Evolutionary conservation across 2,888 invertebrate genomes (phyloP).

Genomic region (Arctia plantaginis): DNA sequence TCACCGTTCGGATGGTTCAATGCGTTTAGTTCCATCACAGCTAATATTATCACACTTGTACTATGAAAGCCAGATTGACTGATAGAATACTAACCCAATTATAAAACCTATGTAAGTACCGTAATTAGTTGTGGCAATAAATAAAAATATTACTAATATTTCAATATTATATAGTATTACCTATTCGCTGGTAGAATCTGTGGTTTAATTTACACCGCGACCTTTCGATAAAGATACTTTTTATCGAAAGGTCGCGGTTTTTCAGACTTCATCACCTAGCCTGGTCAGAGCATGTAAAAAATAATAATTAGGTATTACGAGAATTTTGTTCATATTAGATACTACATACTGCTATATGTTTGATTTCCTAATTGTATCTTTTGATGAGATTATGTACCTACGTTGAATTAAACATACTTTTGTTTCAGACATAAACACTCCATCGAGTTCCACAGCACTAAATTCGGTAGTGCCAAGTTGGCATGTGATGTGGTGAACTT

Average conservation of each 20-base stretch:
- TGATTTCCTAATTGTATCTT: background rate
- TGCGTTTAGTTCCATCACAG: too few relatives aligned
- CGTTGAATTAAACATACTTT: conserved; percentile 12
- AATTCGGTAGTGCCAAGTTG: conserved; percentile 39
- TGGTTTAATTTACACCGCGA: background rate
- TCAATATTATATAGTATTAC: too few relatives aligned
- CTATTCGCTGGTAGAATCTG: too few relatives aligned
- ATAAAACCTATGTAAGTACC: too few relatives aligned
- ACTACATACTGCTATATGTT: background rate
- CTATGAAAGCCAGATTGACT: too few relatives aligned
- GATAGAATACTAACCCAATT: too few relatives aligned
- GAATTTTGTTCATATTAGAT: background rate
- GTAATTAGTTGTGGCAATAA: too few relatives aligned
- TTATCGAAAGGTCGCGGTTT: background rate
- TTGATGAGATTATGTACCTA: background rate
- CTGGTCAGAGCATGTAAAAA: background rate
- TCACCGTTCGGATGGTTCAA: too few relatives aligned
- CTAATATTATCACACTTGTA: too few relatives aligned
- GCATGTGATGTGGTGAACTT: conserved; percentile 39
- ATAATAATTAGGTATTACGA: background rate
- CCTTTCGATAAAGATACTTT: too few relatives aligned
- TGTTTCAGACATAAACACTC: conserved; percentile 37
- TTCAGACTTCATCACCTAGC: background rate
- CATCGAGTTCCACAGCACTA: conserved; percentile 26
- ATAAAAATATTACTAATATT: too few relatives aligned